Percentiles rank a stretch among this genome's conserved stretches.
phyloP scores from a whole-genome alignment of 2,888 invertebrate genomes.

The Paralinhomoeus sp. region DNA sequence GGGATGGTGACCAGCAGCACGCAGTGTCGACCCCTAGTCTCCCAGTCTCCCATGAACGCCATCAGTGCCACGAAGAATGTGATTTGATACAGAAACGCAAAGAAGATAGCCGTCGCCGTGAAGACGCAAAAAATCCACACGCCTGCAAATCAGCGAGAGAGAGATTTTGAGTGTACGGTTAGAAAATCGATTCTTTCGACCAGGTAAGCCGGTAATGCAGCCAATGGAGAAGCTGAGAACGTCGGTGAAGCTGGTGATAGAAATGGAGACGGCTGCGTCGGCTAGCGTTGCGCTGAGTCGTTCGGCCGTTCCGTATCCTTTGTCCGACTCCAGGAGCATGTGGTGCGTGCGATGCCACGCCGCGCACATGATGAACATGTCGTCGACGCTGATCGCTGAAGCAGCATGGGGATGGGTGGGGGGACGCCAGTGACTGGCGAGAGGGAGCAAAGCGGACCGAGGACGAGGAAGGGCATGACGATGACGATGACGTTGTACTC shows the following conservation, averaged over 20 bases:
- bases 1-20: neutral
- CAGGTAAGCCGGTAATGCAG: conserved; percentile 71
- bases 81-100: conserved; percentile 46
- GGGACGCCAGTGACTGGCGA: neutral
- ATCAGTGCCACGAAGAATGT: conserved; percentile 78
- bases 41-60: conserved; percentile 67
- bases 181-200: conserved; percentile 73
- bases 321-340: too few species aligned
- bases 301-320: too few species aligned
- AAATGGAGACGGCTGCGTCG: conserved; percentile 71
- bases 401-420: too few species aligned
- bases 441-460: conserved; percentile 10
- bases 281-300: too few species aligned
- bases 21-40: conserved; percentile 26
- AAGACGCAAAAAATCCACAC: neutral
- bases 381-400: too few species aligned
- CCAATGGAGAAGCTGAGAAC: conserved; percentile 73
- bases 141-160: neutral
- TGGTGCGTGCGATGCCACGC: conserved; percentile 67
- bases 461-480: conserved; percentile 53
- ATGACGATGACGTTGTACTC: too few species aligned
- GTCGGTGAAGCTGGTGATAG: conserved; percentile 75
- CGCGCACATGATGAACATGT: conserved; percentile 85
- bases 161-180: conserved; percentile 18
- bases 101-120: neutral